These are phyloP conservation scores for Heteronetta atricapilla DNA, from an alignment of 2,113 vertebrate species.

Conservation along the genomic window DNA sequence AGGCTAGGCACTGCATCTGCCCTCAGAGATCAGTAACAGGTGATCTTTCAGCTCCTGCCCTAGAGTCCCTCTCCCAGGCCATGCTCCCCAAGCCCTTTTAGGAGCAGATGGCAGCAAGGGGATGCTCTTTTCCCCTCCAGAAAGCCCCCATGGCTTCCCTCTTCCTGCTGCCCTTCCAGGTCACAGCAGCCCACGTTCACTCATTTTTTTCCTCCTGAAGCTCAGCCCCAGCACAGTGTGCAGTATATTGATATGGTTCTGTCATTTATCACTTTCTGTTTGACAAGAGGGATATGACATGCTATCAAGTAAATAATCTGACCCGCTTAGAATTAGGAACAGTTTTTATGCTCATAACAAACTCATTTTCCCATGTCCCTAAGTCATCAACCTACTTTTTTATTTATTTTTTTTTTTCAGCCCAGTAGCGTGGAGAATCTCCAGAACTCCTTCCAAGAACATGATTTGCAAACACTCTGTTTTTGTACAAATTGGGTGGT, in stretches of 20 bases:
- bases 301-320: not conserved
- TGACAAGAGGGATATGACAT: not conserved
- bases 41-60: not conserved
- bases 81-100: not conserved
- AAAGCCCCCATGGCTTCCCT: not conserved
- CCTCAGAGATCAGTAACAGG: fast-evolving
- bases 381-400: not conserved
- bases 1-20: not conserved
- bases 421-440: not conserved
- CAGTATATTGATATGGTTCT: not conserved
- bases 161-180: not conserved
- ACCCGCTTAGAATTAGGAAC: not conserved
- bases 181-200: not conserved
- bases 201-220: not conserved
- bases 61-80: not conserved
- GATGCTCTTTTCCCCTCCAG: not conserved
- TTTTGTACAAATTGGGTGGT: not conserved
- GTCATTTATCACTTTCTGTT: not conserved
- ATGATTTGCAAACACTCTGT: not conserved
- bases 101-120: not conserved
- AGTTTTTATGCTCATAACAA: not conserved
- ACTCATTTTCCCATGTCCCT: not conserved
- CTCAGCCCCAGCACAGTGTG: not conserved
- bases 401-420: not conserved
- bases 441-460: not conserved